Evolutionary conservation across 2,888 invertebrate genomes (phyloP), one percentile per base, ranked within the genome.

Genomic region (Meliscaeva auricollis): DNA sequence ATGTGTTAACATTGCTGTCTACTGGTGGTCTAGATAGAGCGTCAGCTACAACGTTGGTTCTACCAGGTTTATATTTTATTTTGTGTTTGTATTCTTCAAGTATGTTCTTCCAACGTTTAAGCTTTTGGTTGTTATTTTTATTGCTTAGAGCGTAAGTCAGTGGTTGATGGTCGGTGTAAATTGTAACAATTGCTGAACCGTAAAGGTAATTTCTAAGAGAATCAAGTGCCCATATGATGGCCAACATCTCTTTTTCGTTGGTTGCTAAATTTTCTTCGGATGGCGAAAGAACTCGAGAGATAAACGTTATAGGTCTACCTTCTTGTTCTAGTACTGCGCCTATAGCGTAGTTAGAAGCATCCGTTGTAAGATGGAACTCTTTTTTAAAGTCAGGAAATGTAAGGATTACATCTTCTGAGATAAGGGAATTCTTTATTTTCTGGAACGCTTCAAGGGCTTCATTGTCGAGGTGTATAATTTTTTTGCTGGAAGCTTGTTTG

Each of bases 11-110:
- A 8, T 38, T 8, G 35, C 9, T 9, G 26, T 26, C 26, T 8
- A 9, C 8, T 38, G 35, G 35, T n/a, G 41, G 66, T 64, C 78
- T 62, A 20, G 66, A 82, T 1, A 87, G 64, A 1, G 78, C 58
- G 20, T 87, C 78, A 1, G 78, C 81, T 5, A 87, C 79, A 2
- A 79, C 50, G 9, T 87, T 87, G 0, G 82, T 50, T 38, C 52
- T 82, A 0, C 79, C 76, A 4, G 79, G 76, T 38, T 70, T 79
- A 38, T 85, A 82, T 11, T 35, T 54, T 6, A 83, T 8, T 50
- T 78, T 66, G 6, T 83, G 56, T 15, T 78, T 82, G 44, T 79
- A 87, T 41, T 87, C 87, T n/a, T 87, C 82, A 3, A 87, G 44
- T 13, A 74, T 79, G 3, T 73, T 52, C 32, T 87, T 87, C 87